Evolutionary conservation across 2,113 vertebrate genomes (phyloP), one percentile per base, ranked within the genome.

Genomic region (Siniperca chuatsi): DNA sequence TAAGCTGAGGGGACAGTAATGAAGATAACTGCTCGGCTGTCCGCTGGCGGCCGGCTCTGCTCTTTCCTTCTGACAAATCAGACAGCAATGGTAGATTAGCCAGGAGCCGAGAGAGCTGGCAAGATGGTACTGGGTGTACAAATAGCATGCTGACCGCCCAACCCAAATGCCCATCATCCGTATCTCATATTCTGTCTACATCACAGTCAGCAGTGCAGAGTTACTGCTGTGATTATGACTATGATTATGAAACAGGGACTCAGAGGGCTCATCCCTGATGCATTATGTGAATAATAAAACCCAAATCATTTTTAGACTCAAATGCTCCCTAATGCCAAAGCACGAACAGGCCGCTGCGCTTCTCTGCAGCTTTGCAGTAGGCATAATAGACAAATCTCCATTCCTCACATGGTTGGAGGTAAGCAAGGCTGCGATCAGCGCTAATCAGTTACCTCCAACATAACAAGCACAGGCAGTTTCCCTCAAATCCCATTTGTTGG

Each of bases 31-130:
- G 89, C 79, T 82, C 25, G 70, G 75, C 86, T 85, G 62, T 77
- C 69, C 65, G 61, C 83, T 87, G 46, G 35, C 29, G 29, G 79
- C 84, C 20, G 10, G 42, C 72, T 70, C 79, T n/a, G 54, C 78
- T 79, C 60, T 55, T 85, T 78, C 79, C 78, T 50, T 87, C 91
- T 62, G 64, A 91, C 86, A 94, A 91, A 94, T 91, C 87, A 92
- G 85, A 88, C 83, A 73, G 82, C 86, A 83, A 78, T 55, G 65
- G 46, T 69, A 89, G 84, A 92, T 94, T 82, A 91, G 74, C 79
- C 58, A 57, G 52, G 52, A 90, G 74, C 84, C 15, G 58, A 52
- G 78, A 81, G 82, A 74, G 72, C 83, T 4, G 46, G 76, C 40
- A 44, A 78, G 60, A 57, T 23, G 15, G 76, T 6, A 25, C 79